Conservation (phyloP, 1,140 invertebrate species). For the Pseudachorutes palmiensis region DNA sequence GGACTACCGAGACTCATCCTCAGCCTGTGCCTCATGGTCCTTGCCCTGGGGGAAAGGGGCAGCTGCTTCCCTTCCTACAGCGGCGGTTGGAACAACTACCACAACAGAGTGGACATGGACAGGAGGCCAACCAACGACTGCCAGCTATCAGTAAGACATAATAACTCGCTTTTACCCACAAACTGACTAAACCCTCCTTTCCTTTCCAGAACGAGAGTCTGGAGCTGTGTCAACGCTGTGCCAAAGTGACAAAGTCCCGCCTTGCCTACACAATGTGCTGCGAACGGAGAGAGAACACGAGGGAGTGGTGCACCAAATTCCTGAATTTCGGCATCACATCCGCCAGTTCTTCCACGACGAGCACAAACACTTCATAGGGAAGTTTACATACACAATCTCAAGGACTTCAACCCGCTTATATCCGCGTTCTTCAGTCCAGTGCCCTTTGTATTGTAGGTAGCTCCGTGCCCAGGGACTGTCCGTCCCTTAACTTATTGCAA, state of each 20-base stretch:
- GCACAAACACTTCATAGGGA: not conserved
- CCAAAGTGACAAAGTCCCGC: constrained; percentile 42
- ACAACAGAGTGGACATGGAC: not conserved
- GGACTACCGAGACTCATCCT: no score
- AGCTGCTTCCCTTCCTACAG: not conserved
- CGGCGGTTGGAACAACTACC: not conserved
- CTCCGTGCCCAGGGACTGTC: no score
- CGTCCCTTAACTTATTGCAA: no score
- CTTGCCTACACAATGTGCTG: constrained; percentile 45
- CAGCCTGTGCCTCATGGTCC: no score
- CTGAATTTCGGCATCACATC: constrained; percentile 41
- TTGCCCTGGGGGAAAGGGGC: no score
- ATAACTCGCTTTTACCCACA: not conserved
- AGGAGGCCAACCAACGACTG: not conserved
- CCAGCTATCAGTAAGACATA: not conserved
- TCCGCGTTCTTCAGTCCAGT: no score
- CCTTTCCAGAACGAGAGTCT: constrained; percentile 40
- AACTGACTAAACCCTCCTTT: constrained; percentile 4
- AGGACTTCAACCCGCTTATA: no score
- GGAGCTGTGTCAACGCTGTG: constrained; percentile 43
- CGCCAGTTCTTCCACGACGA: not conserved
- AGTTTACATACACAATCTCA: not conserved
- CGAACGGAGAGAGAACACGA: constrained; percentile 38
- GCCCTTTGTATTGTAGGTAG: no score
- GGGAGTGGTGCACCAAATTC: constrained; percentile 42